phyloP scores from a whole-genome alignment of 2,888 invertebrate species.

The Tetragonula carbonaria region DNA sequence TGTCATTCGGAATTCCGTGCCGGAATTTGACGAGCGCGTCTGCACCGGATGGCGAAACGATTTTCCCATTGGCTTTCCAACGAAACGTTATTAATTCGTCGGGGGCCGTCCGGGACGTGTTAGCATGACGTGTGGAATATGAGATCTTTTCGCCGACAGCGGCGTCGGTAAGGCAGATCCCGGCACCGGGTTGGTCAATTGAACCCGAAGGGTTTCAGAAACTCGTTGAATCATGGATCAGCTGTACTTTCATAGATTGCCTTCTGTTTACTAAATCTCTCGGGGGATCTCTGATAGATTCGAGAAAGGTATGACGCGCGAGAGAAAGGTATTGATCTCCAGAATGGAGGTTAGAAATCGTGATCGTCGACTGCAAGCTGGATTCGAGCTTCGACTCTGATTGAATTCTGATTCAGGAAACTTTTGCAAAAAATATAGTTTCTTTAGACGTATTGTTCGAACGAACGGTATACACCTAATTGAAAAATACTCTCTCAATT shows the following conservation, averaged over 20 bases:
- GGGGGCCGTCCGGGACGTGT: not conserved
- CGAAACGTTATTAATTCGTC: conserved; percentile 48
- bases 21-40: conserved; percentile 35
- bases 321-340: not conserved
- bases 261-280: too few relatives aligned
- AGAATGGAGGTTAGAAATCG: not conserved
- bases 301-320: not conserved
- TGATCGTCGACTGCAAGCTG: too few relatives aligned
- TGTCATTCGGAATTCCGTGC: conserved; percentile 30
- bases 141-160: not conserved
- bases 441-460: too few relatives aligned
- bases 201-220: not conserved
- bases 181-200: not conserved
- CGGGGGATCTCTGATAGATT: not conserved
- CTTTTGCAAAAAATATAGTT: too few relatives aligned
- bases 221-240: not conserved
- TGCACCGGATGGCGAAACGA: conserved; percentile 34
- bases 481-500: too few relatives aligned
- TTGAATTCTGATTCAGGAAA: too few relatives aligned
- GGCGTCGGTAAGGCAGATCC: not conserved
- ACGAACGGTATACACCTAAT: too few relatives aligned
- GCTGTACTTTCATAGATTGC: not conserved
- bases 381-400: too few relatives aligned
- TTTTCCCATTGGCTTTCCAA: conserved; percentile 19
- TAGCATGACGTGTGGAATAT: not conserved